phyloP scores from a whole-genome alignment of 2,797 vertebrate species.

The Smutsia gigantea region DNA sequence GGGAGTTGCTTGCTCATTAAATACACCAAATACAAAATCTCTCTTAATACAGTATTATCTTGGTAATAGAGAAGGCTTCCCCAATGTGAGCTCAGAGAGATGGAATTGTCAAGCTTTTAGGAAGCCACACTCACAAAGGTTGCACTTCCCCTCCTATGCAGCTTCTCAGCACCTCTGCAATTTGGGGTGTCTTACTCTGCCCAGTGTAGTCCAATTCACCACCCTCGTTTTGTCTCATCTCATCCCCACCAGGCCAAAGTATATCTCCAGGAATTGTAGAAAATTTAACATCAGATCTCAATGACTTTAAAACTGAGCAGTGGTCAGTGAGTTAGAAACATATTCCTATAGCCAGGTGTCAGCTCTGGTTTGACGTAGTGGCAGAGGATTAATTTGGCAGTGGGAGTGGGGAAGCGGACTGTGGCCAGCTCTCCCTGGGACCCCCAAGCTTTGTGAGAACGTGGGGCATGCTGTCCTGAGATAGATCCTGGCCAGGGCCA shows the following conservation, averaged over 20 bases:
- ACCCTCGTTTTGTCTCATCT: background rate
- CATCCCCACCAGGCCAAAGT: background rate
- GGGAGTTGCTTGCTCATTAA: conserved; percentile 78
- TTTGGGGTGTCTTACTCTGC: background rate
- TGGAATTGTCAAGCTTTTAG: conserved; percentile 30
- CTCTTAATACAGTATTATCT: conserved; percentile 66
- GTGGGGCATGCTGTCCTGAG: background rate
- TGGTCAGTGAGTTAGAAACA: background rate
- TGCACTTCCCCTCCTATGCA: accelerated
- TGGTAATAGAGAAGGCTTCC: conserved; percentile 50
- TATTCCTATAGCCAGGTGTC: background rate
- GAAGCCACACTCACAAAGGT: background rate
- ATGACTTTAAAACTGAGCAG: background rate
- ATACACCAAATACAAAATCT: conserved; percentile 77
- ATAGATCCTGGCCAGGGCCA: background rate
- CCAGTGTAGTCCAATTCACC: background rate
- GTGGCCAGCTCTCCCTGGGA: background rate
- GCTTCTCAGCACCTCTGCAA: accelerated
- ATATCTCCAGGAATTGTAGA: accelerated
- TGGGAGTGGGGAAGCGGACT: background rate
- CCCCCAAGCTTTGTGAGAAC: background rate
- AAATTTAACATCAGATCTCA: background rate
- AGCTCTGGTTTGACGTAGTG: background rate
- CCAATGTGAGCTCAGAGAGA: conserved; percentile 42
- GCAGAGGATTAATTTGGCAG: background rate